A percentile compares a stretch with the other conserved stretches of the same genome.
These are phyloP conservation scores for Siniperca chuatsi DNA, from an alignment of 2,113 vertebrate species.

Conservation along the genomic window DNA sequence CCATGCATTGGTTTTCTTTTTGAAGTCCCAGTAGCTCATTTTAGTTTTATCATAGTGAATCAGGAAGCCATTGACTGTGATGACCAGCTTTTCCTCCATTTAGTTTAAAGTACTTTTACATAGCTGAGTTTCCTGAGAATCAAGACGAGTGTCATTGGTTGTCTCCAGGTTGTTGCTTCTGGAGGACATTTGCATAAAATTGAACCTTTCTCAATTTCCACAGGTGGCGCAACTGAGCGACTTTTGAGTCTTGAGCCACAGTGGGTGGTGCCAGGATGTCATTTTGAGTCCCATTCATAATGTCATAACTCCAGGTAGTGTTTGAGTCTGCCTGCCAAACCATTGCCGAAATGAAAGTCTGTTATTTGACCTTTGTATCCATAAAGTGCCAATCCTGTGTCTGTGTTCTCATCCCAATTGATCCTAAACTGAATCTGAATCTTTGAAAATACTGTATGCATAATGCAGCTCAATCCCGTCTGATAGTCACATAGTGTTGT, in stretches of 20 bases:
- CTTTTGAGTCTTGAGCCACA: neutral
- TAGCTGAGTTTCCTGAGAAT: neutral
- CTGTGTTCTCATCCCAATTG: neutral
- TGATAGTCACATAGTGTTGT: neutral
- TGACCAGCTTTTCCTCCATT: too few species aligned
- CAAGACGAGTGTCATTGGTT: neutral
- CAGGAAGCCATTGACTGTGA: neutral
- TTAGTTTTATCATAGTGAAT: neutral
- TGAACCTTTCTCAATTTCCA: neutral
- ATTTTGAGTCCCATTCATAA: neutral
- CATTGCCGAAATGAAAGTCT: neutral
- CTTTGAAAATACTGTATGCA: slow-evolving; percentile 6
- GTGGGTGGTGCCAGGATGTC: neutral
- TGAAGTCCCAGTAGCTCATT: neutral
- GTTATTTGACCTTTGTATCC: slow-evolving; percentile 13
- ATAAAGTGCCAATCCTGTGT: neutral
- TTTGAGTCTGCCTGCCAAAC: slow-evolving; percentile 7
- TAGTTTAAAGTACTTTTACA: neutral
- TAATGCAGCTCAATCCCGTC: slow-evolving; percentile 9
- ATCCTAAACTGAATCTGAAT: neutral
- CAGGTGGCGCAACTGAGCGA: neutral
- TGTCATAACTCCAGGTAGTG: neutral
- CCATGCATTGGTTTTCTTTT: slow-evolving; percentile 1
- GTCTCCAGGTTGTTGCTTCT: neutral
- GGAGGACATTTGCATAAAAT: neutral